Evolutionary conservation across 2,888 invertebrate species (phyloP).

Genomic region (Morpho achilles): DNA sequence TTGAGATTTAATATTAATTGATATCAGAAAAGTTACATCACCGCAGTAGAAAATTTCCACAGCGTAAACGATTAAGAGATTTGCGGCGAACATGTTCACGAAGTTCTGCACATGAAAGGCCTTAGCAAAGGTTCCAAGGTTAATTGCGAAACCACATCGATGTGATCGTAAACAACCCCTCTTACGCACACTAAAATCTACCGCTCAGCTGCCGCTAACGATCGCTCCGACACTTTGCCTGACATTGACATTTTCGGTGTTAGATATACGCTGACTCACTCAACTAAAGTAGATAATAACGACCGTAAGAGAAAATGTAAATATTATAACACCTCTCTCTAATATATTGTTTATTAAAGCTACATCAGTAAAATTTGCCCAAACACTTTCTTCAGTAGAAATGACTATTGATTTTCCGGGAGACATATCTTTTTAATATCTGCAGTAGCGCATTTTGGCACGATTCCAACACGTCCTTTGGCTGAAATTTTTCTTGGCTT

Average conservation of each 20-base stretch:
- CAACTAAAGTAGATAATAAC: slow-evolving; percentile 19
- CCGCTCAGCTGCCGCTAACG: slow-evolving; percentile 23
- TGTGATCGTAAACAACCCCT: slow-evolving; percentile 21
- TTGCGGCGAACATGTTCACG: neutral
- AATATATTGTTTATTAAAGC: slow-evolving; percentile 13
- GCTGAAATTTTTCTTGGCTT: slow-evolving; percentile 15
- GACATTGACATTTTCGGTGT: slow-evolving; percentile 30
- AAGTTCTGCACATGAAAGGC: slow-evolving; percentile 1
- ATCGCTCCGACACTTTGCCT: slow-evolving; percentile 24
- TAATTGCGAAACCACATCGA: slow-evolving; percentile 22
- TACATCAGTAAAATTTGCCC: slow-evolving; percentile 1
- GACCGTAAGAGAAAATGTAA: slow-evolving; percentile 21
- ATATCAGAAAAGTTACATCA: no score
- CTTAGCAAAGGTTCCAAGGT: slow-evolving; percentile 21
- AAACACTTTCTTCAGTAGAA: slow-evolving; percentile 4
- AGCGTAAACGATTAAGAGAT: neutral
- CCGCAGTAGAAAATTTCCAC: no score
- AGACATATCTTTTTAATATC: slow-evolving; percentile 1
- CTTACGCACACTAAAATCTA: slow-evolving; percentile 22
- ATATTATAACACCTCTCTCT: slow-evolving; percentile 22
- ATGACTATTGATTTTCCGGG: slow-evolving; percentile 1
- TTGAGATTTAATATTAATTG: no score
- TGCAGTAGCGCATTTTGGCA: slow-evolving; percentile 19
- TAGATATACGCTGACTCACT: slow-evolving; percentile 22
- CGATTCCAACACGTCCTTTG: slow-evolving; percentile 20